Percentiles rank a stretch among this genome's conserved stretches.
phyloP scores from a whole-genome alignment of 2,113 vertebrate genomes.

The Murina feae region DNA sequence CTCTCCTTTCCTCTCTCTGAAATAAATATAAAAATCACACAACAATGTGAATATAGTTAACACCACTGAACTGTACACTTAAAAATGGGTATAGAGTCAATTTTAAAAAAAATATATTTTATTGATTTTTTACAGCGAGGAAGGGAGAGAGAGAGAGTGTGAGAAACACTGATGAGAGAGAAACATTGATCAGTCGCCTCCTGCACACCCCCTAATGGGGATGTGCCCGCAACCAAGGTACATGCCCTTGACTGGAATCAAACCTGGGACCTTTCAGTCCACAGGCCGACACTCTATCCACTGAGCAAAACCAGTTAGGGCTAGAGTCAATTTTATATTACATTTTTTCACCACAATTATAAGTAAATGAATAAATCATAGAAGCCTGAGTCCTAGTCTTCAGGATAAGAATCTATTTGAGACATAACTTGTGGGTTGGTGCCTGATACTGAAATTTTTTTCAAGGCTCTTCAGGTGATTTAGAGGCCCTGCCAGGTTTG shows the following conservation, averaged over 20 bases:
- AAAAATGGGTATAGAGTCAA: not conserved
- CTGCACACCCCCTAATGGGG: too few species aligned
- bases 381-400: not conserved
- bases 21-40: not conserved
- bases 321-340: not conserved
- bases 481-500: not conserved
- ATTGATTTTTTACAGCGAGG: too few species aligned
- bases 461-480: not conserved
- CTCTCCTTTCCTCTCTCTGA: too few species aligned
- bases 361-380: not conserved
- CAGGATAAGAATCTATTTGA: not conserved
- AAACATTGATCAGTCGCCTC: too few species aligned
- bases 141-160: too few species aligned
- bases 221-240: too few species aligned
- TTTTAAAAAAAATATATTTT: too few species aligned
- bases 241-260: too few species aligned
- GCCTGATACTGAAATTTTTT: not conserved
- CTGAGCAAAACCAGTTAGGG: too few species aligned
- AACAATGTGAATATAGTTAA: not conserved
- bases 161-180: too few species aligned
- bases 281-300: too few species aligned
- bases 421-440: not conserved
- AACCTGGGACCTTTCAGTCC: too few species aligned
- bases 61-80: not conserved
- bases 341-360: not conserved